Percentiles rank a stretch among this genome's conserved stretches.
Evolutionary conservation across 2,888 invertebrate genomes (phyloP).

Genomic region (Cheilosia scutellata): DNA sequence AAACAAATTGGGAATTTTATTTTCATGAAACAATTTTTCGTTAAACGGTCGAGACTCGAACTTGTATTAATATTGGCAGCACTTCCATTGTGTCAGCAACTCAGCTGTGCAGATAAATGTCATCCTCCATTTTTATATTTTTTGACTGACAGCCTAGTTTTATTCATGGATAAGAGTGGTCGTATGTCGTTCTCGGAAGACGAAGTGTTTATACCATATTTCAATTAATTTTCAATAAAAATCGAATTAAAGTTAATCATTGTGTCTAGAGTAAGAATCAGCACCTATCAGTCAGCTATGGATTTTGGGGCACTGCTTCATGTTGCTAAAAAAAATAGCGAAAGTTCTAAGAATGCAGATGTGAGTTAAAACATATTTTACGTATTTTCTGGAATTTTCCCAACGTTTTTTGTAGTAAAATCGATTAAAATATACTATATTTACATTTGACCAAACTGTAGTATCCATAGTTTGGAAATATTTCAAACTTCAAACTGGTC

Average conservation of each 20-base stretch:
- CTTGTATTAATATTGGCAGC: conserved; percentile 1
- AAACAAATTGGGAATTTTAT: no score
- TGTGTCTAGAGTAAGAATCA: background rate
- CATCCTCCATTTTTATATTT: conserved; percentile 27
- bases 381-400: conserved; percentile 36
- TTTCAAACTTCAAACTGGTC: no score
- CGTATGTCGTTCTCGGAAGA: conserved; percentile 51
- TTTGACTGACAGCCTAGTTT: conserved; percentile 64
- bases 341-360: conserved; percentile 80
- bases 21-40: no score
- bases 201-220: conserved; percentile 50
- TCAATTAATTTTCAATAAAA: conserved; percentile 69
- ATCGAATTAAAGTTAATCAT: conserved; percentile 11
- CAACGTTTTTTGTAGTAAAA: background rate
- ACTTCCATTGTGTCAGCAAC: background rate
- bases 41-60: no score
- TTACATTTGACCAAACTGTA: background rate
- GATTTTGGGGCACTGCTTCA: conserved; percentile 87
- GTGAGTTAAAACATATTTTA: conserved; percentile 78
- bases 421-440: background rate
- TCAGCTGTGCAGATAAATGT: conserved; percentile 26
- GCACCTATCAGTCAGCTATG: conserved; percentile 81
- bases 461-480: background rate
- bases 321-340: conserved; percentile 87
- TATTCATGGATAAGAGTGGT: conserved; percentile 68